Evolutionary conservation across 2,113 vertebrate genomes (phyloP).

Genomic region (Blennius ocellaris): DNA sequence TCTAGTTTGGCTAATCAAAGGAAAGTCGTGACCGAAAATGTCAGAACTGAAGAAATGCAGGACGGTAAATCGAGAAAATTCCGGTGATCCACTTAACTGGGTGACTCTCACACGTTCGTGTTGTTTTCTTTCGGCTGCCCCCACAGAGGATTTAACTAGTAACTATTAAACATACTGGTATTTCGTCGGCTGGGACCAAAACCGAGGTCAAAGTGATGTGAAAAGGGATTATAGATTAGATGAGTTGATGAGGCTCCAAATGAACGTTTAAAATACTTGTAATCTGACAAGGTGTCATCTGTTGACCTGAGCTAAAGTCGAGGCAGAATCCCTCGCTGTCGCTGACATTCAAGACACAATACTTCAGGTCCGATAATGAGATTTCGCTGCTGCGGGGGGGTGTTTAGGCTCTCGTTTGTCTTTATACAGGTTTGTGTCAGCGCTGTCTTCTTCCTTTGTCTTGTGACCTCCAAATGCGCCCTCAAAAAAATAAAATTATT

Average conservation of each 20-base stretch:
- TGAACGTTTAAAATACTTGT: too few species aligned
- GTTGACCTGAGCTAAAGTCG: neutral
- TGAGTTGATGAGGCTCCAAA: too few species aligned
- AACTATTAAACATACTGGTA: neutral
- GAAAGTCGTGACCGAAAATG: too few species aligned
- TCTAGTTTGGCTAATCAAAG: too few species aligned
- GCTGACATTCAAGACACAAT: neutral
- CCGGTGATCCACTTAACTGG: too few species aligned
- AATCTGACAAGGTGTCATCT: neutral
- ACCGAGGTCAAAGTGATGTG: too few species aligned
- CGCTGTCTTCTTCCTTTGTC: conserved; percentile 2
- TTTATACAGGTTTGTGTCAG: conserved; percentile 11
- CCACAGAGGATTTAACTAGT: neutral
- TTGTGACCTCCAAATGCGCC: neutral
- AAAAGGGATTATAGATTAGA: too few species aligned
- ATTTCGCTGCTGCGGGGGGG: conserved; percentile 4
- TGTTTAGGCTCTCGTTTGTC: conserved; percentile 2
- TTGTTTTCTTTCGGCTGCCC: too few species aligned
- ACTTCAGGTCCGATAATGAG: neutral
- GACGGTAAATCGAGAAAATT: too few species aligned
- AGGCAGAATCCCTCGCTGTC: conserved; percentile 1
- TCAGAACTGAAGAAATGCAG: too few species aligned
- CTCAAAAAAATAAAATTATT: conserved; percentile 13
- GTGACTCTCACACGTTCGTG: too few species aligned
- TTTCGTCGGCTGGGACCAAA: too few species aligned